These are phyloP conservation scores for Phylloscopus trochiloides DNA, from an alignment of 2,113 vertebrate species.

Conservation along the genomic window DNA sequence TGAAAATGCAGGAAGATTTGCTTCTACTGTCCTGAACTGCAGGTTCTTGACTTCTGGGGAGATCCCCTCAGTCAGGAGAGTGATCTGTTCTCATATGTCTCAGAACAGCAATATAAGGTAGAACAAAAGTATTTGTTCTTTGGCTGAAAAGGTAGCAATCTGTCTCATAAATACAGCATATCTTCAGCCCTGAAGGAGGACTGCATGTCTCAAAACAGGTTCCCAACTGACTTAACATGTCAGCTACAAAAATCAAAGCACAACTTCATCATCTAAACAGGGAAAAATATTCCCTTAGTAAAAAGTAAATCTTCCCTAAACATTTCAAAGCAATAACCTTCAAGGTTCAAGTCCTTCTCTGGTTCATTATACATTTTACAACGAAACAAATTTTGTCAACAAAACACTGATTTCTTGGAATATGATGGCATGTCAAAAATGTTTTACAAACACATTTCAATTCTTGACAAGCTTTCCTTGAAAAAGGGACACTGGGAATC, in stretches of 20 bases:
- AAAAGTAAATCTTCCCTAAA: neutral
- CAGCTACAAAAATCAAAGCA: neutral
- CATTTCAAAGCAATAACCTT: neutral
- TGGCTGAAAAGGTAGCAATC: neutral
- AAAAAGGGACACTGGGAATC: neutral
- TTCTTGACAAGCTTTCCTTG: neutral
- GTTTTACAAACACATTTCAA: neutral
- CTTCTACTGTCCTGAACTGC: neutral
- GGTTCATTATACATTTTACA: neutral
- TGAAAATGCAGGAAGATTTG: neutral
- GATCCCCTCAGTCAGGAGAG: neutral
- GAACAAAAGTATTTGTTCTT: neutral
- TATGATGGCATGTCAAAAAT: neutral
- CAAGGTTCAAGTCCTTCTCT: neutral
- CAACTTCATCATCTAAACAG: neutral
- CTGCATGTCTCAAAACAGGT: neutral
- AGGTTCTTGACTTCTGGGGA: neutral
- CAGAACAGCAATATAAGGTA: neutral
- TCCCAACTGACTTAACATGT: neutral
- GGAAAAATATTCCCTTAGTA: neutral
- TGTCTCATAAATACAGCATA: neutral
- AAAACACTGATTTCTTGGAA: neutral
- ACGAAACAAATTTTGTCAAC: neutral
- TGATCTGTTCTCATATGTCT: neutral
- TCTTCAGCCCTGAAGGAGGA: neutral